Conservation (phyloP, 2,113 vertebrate species). For the Aegotheles bennettii region DNA sequence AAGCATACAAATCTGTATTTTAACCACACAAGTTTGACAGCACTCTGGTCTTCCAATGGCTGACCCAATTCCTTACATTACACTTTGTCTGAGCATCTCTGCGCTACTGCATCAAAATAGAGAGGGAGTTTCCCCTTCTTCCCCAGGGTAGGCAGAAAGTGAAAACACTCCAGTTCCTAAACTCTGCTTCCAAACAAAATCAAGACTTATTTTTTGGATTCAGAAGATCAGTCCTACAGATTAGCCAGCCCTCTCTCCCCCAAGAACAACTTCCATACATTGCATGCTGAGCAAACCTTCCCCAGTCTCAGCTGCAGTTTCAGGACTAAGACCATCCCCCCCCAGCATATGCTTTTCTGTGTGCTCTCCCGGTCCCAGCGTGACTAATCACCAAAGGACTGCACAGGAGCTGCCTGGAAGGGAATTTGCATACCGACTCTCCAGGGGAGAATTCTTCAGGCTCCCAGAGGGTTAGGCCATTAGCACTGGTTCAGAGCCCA, state of each 20-base stretch:
- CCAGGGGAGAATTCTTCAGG: conserved; percentile 66
- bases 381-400: conserved; percentile 70
- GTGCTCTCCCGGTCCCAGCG: not conserved
- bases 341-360: conserved; percentile 23
- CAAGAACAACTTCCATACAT: not conserved
- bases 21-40: not conserved
- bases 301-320: conserved; percentile 27
- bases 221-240: not conserved
- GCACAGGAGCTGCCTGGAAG: conserved; percentile 62
- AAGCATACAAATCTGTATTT: not conserved
- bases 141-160: not conserved
- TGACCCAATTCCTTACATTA: fast-evolving
- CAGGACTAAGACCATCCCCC: not conserved
- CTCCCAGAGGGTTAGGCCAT: conserved; percentile 62
- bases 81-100: not conserved
- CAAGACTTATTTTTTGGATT: not conserved
- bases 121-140: not conserved
- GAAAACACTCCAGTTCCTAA: not conserved
- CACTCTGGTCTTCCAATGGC: not conserved
- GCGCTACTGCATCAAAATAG: not conserved
- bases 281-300: not conserved
- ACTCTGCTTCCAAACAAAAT: not conserved
- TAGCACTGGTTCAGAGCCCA: conserved; percentile 50
- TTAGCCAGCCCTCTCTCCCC: not conserved
- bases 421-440: conserved; percentile 63